Percentiles rank a stretch among this genome's conserved stretches.
Conservation (phyloP, 2,113 vertebrate species). For the Anguilla rostrata region DNA sequence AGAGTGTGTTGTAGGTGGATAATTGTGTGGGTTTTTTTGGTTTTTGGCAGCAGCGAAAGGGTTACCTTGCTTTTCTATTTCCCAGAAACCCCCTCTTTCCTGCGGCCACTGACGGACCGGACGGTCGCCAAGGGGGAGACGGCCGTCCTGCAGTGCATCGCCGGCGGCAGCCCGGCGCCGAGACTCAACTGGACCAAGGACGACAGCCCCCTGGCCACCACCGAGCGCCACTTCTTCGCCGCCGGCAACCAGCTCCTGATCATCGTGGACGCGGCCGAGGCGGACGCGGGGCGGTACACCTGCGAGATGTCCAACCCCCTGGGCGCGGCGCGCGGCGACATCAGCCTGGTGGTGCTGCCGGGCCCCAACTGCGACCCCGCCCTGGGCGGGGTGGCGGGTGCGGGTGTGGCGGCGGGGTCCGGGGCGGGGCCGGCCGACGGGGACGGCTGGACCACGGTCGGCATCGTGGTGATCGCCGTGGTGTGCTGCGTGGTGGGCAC, state of each 20-base stretch:
- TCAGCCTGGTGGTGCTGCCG: slow-evolving; percentile 82
- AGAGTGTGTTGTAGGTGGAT: neutral
- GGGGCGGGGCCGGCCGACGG: slow-evolving; percentile 67
- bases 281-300: slow-evolving; percentile 88
- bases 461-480: slow-evolving; percentile 95
- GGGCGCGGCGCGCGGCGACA: slow-evolving; percentile 87
- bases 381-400: slow-evolving; percentile 59
- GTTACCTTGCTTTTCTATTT: neutral
- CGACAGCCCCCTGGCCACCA: slow-evolving; percentile 83
- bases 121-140: slow-evolving; percentile 91
- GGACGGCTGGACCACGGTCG: slow-evolving; percentile 92
- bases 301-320: slow-evolving; percentile 96
- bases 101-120: slow-evolving; percentile 86
- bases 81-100: slow-evolving; percentile 90
- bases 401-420: slow-evolving; percentile 27
- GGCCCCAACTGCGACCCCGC: slow-evolving; percentile 90
- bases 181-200: slow-evolving; percentile 96
- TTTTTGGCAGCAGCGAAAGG: neutral
- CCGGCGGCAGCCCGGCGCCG: slow-evolving; percentile 87
- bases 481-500: slow-evolving; percentile 98
- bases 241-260: slow-evolving; percentile 94
- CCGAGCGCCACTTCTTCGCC: slow-evolving; percentile 93
- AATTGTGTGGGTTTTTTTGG: no score
- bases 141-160: slow-evolving; percentile 91
- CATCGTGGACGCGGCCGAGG: slow-evolving; percentile 86